These are phyloP conservation scores for Caretta caretta DNA, from an alignment of 2,113 vertebrate genomes.

Conservation along the genomic window DNA sequence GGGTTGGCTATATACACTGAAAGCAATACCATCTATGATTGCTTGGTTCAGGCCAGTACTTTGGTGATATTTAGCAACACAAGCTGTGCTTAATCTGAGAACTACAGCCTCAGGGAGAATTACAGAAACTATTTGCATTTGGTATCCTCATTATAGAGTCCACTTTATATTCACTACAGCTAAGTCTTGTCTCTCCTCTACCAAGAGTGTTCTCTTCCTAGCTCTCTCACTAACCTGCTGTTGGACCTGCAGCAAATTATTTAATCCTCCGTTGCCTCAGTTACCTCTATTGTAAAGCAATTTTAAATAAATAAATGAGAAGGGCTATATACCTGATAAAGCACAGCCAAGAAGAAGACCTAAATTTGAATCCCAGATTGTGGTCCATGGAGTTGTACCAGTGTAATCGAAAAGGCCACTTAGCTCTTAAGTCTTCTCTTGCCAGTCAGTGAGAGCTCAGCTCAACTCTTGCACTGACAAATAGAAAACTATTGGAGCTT, in stretches of 20 bases:
- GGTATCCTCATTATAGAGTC: background rate
- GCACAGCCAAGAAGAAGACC: background rate
- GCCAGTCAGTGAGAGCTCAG: background rate
- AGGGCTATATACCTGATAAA: background rate
- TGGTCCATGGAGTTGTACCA: background rate
- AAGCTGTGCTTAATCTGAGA: background rate
- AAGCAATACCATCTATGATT: background rate
- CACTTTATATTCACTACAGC: background rate
- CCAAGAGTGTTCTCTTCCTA: background rate
- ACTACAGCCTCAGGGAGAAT: background rate
- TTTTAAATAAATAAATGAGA: background rate
- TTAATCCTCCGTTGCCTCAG: background rate
- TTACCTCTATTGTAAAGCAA: background rate
- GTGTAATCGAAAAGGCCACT: background rate
- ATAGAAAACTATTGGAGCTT: background rate
- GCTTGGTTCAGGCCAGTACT: background rate
- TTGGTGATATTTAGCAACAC: background rate
- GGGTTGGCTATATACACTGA: background rate
- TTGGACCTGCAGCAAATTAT: background rate
- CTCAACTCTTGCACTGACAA: background rate
- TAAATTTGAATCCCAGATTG: background rate
- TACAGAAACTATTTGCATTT: background rate
- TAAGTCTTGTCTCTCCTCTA: background rate
- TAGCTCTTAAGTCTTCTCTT: background rate
- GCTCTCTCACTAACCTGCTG: background rate